Percentiles rank a stretch among this genome's conserved stretches.
Conservation (phyloP, 2,113 vertebrate species). For the Sphaerodactylus townsendi region DNA sequence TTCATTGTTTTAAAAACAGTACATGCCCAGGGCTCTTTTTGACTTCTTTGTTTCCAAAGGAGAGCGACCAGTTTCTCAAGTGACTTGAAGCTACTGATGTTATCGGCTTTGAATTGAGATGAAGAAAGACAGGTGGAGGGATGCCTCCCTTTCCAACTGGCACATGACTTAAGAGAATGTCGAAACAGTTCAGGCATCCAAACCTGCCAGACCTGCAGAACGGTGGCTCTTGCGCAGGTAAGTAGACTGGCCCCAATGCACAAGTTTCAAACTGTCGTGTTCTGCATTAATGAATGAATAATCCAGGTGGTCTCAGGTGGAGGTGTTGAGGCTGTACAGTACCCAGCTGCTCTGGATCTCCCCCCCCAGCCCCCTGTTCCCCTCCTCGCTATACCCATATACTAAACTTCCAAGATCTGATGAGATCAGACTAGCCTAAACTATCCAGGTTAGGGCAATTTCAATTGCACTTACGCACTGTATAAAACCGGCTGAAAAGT, state of each 20-base stretch:
- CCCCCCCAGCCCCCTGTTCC: too few species aligned
- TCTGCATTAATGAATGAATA: too few species aligned
- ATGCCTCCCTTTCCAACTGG: not conserved
- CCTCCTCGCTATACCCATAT: too few species aligned
- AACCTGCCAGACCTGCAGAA: not conserved
- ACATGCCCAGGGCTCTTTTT: not conserved
- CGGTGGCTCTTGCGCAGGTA: not conserved
- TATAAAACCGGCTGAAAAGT: not conserved
- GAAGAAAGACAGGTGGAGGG: not conserved
- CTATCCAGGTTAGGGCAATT: not conserved
- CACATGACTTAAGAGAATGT: not conserved
- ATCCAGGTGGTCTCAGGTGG: too few species aligned
- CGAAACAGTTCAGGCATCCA: too few species aligned
- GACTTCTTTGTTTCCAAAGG: not conserved
- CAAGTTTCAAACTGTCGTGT: too few species aligned
- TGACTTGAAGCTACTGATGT: not conserved
- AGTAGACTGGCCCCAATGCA: too few species aligned
- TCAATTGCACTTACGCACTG: not conserved
- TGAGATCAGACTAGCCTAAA: too few species aligned
- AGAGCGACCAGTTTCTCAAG: not conserved
- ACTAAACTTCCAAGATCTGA: too few species aligned
- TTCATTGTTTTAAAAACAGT: too few species aligned
- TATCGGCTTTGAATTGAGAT: not conserved
- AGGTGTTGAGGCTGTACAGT: too few species aligned
- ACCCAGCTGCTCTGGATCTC: too few species aligned